Conservation (phyloP, 2,888 invertebrate genomes). For the Zygogramma bicolorata region DNA sequence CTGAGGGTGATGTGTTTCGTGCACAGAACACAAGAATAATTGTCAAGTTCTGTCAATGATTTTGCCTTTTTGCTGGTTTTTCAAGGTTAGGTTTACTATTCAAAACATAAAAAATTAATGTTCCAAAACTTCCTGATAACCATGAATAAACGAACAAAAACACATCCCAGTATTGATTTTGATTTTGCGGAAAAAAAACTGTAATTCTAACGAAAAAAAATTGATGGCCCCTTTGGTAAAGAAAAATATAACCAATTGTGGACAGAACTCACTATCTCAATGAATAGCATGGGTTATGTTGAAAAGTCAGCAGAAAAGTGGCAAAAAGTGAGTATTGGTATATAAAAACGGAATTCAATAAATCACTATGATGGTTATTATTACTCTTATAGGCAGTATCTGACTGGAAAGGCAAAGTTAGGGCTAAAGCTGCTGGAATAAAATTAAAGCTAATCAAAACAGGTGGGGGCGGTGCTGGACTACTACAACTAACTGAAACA, state of each 20-base stretch:
- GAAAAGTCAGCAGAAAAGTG: background rate
- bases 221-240: conserved; percentile 6
- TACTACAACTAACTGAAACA: conserved; percentile 10
- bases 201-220: background rate
- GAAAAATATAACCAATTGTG: conserved; percentile 10
- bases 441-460: background rate
- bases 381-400: conserved; percentile 6
- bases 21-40: too few relatives aligned
- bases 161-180: background rate
- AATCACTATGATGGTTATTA: background rate
- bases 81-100: background rate
- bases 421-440: conserved; percentile 6
- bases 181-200: conserved; percentile 10
- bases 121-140: background rate
- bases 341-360: background rate
- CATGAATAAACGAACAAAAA: conserved; percentile 6
- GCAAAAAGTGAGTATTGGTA: conserved; percentile 9
- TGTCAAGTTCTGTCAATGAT: background rate
- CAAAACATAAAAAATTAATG: too few relatives aligned
- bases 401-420: conserved; percentile 12
- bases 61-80: background rate
- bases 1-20: too few relatives aligned
- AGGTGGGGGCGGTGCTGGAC: conserved; percentile 3
- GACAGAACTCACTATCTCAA: conserved; percentile 1
- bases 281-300: conserved; percentile 12